A percentile compares a stretch with the other conserved stretches of the same genome.
Conservation (phyloP, 2,113 vertebrate species). For the Aegotheles bennettii region DNA sequence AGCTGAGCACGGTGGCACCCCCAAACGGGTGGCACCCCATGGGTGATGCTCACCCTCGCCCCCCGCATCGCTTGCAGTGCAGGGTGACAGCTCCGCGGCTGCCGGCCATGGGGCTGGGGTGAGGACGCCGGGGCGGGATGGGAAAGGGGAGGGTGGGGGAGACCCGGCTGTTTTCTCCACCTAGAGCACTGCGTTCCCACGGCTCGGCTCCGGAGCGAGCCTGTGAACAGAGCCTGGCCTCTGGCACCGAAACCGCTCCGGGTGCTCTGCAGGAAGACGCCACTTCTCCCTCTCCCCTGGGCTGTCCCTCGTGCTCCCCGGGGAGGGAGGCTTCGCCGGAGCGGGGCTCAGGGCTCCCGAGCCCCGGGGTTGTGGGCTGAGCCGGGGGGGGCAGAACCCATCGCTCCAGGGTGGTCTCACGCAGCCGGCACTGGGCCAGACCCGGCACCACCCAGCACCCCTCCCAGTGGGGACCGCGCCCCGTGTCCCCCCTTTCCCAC, state of each 20-base stretch:
- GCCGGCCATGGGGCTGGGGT: accelerated
- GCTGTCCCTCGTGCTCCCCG: neutral
- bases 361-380: neutral
- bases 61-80: accelerated
- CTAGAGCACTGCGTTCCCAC: neutral
- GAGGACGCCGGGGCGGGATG: neutral
- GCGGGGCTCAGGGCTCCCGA: neutral
- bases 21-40: accelerated
- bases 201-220: neutral
- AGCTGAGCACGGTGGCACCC: neutral
- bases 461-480: neutral
- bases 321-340: accelerated
- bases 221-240: neutral
- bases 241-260: neutral
- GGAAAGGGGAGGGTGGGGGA: neutral
- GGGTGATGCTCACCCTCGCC: neutral
- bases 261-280: neutral
- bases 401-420: accelerated
- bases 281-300: neutral
- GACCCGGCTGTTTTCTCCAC: neutral
- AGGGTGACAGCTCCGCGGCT: accelerated
- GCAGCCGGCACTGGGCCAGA: neutral
- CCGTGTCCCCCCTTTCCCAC: accelerated
- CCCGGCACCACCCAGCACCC: neutral
- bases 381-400: neutral